phyloP scores from a whole-genome alignment of 1,140 invertebrate genomes.

The Polypedilum pembai region DNA sequence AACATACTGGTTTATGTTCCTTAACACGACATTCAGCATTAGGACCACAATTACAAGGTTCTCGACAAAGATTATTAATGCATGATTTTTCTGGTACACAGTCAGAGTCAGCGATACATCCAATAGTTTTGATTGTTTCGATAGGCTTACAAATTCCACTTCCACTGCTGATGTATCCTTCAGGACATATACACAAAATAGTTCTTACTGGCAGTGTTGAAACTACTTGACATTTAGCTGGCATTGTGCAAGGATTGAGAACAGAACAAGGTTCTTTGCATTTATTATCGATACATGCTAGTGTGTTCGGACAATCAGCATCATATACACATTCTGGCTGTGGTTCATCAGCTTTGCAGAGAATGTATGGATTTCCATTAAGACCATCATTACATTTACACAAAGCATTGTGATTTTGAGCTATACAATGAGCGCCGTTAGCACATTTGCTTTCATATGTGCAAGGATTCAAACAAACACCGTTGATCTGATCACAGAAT shows the following conservation, averaged over 20 bases:
- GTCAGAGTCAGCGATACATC: conserved; percentile 66
- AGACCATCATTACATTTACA: conserved; percentile 70
- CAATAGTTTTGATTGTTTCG: conserved; percentile 54
- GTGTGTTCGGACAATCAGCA: conserved; percentile 66
- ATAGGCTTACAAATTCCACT: conserved; percentile 68
- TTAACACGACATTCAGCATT: conserved; percentile 72
- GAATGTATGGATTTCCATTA: conserved; percentile 71
- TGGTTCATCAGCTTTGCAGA: conserved; percentile 57
- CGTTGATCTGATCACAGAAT: conserved; percentile 64
- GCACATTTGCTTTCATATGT: conserved; percentile 70
- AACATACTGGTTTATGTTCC: conserved; percentile 70
- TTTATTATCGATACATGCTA: conserved; percentile 72
- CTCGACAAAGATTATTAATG: conserved; percentile 65
- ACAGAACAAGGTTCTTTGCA: conserved; percentile 76
- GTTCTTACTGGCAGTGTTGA: conserved; percentile 73
- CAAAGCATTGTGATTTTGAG: conserved; percentile 70
- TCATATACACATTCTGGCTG: conserved; percentile 72
- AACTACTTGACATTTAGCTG: conserved; percentile 71
- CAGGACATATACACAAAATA: conserved; percentile 81
- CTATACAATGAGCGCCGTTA: conserved; percentile 64
- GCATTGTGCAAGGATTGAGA: conserved; percentile 68
- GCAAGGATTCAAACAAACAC: conserved; percentile 80
- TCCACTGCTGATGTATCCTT: conserved; percentile 76
- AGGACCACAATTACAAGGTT: conserved; percentile 72
- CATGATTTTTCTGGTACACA: conserved; percentile 69